phyloP scores from a whole-genome alignment of 2,797 vertebrate species.

The Phalanger gymnotis region DNA sequence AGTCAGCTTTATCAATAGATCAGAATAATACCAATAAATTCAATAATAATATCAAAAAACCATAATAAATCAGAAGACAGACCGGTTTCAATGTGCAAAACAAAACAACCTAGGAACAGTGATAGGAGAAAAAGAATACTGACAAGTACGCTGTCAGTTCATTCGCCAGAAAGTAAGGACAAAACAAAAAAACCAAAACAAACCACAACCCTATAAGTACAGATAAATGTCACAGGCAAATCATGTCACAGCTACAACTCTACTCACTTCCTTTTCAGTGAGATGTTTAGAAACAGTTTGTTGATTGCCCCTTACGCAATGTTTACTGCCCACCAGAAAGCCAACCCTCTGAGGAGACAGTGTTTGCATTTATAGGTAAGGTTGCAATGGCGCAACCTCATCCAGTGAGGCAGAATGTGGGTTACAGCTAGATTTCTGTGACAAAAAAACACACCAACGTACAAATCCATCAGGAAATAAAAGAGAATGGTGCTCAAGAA shows the following conservation, averaged over 20 bases:
- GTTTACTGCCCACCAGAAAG: slow-evolving; percentile 70
- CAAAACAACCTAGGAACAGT: neutral
- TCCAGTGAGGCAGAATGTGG: slow-evolving; percentile 33
- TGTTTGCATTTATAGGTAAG: slow-evolving; percentile 62
- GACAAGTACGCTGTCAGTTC: slow-evolving; percentile 30
- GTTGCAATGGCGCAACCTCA: slow-evolving; percentile 47
- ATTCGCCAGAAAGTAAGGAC: neutral
- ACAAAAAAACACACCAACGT: slow-evolving; percentile 11
- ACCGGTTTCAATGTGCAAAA: neutral
- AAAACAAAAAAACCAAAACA: neutral
- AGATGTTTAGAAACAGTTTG: slow-evolving; percentile 67
- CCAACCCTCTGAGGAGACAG: slow-evolving; percentile 62
- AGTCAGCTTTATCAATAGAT: neutral
- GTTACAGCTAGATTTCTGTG: slow-evolving; percentile 32
- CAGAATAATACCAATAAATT: neutral
- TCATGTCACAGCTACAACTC: slow-evolving; percentile 31
- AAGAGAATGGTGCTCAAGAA: slow-evolving; percentile 45
- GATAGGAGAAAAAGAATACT: neutral
- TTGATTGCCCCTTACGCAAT: slow-evolving; percentile 63
- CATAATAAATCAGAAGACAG: slow-evolving; percentile 29
- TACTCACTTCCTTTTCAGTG: slow-evolving; percentile 63
- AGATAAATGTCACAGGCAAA: slow-evolving; percentile 50
- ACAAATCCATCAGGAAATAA: slow-evolving; percentile 26
- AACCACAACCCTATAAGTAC: slow-evolving; percentile 4
- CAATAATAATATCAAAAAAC: neutral